Evolutionary conservation across 2,113 vertebrate species (phyloP).

Genomic region (Oncorhynchus tshawytscha): DNA sequence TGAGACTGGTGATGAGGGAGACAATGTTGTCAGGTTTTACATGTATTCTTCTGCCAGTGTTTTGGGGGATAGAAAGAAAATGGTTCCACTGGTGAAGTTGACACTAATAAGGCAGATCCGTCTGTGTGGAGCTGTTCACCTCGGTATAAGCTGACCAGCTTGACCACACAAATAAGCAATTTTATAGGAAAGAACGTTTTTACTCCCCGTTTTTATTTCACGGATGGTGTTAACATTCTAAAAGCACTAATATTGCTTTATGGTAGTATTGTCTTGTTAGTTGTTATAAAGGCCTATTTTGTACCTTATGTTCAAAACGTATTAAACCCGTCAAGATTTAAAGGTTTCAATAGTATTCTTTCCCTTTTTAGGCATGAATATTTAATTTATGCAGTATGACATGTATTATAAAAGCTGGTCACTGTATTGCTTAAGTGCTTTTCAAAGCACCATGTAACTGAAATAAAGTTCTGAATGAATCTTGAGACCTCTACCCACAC

Average conservation of each 20-base stretch:
- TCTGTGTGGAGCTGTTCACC: constrained; percentile 33
- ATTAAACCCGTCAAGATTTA: constrained; percentile 62
- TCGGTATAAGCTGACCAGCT: constrained; percentile 17
- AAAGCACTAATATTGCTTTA: constrained; percentile 75
- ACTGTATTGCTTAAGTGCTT: constrained; percentile 77
- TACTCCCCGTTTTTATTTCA: constrained; percentile 51
- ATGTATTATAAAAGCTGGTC: constrained; percentile 66
- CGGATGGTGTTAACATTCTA: constrained; percentile 66
- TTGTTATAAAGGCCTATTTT: constrained; percentile 68
- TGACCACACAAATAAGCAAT: constrained; percentile 29
- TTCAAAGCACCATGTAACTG: constrained; percentile 58
- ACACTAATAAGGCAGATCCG: constrained; percentile 18
- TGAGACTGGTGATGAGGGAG: constrained; percentile 20
- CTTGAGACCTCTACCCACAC: constrained; percentile 5
- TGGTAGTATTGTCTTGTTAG: constrained; percentile 61
- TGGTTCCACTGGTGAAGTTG: background rate
- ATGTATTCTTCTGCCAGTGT: constrained; percentile 52
- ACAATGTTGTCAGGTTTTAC: constrained; percentile 33
- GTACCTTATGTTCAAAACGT: constrained; percentile 65
- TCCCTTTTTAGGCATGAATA: constrained; percentile 66
- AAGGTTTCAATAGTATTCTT: constrained; percentile 52
- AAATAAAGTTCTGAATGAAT: constrained; percentile 74
- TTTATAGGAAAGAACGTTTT: constrained; percentile 23
- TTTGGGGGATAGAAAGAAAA: constrained; percentile 23
- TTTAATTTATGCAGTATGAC: constrained; percentile 71